A percentile compares a stretch with the other conserved stretches of the same genome.
phyloP scores from a whole-genome alignment of 1,140 invertebrate species.

The Drosophila subobscura region DNA sequence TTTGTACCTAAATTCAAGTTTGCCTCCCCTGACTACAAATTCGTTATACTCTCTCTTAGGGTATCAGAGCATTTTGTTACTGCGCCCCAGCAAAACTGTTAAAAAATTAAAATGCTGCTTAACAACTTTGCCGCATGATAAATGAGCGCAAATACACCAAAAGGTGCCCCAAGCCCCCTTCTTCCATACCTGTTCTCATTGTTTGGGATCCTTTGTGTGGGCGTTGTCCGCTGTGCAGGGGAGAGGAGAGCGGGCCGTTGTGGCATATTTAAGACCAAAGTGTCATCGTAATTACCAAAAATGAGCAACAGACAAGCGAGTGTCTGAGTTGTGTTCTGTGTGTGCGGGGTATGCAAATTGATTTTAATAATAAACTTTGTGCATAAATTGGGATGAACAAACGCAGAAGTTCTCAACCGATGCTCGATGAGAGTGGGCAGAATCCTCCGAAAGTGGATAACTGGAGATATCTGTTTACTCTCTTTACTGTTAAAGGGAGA shows the following conservation, averaged over 20 bases:
- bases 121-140: slow-evolving; percentile 77
- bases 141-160: slow-evolving; percentile 69
- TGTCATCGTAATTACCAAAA: slow-evolving; percentile 72
- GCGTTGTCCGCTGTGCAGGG: slow-evolving; percentile 23
- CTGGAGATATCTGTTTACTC: slow-evolving; percentile 1
- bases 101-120: slow-evolving; percentile 80
- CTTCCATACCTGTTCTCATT: slow-evolving; percentile 46
- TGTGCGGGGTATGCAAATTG: slow-evolving; percentile 54
- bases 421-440: not conserved
- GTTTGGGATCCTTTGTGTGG: slow-evolving; percentile 64
- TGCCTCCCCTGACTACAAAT: too few species aligned
- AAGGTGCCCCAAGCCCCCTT: slow-evolving; percentile 37
- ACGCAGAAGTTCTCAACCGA: slow-evolving; percentile 16
- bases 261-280: slow-evolving; percentile 65
- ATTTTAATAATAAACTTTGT: slow-evolving; percentile 49
- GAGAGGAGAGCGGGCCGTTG: slow-evolving; percentile 15
- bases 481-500: slow-evolving; percentile 11
- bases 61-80: slow-evolving; percentile 67
- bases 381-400: slow-evolving; percentile 42
- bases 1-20: too few species aligned
- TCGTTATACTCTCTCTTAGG: not conserved
- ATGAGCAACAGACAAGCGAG: slow-evolving; percentile 42
- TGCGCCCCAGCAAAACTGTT: slow-evolving; percentile 71
- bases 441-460: not conserved
- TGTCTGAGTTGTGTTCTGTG: not conserved